Conservation (phyloP, 2,888 invertebrate genomes). For the Byasa hedistus region DNA sequence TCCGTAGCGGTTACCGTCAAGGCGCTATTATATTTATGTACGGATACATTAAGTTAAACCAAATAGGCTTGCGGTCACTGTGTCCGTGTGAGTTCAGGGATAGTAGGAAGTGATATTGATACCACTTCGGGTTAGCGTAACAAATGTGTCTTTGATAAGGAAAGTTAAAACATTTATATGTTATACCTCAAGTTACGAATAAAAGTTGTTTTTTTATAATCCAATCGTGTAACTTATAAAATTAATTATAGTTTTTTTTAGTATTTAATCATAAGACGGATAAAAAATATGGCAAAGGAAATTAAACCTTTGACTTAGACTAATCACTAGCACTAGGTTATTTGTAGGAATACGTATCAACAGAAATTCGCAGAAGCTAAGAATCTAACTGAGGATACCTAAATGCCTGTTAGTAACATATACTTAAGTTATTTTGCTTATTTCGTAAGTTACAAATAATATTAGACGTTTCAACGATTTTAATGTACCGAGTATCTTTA, state of each 20-base stretch:
- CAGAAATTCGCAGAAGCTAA: too few relatives aligned
- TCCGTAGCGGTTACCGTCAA: slow-evolving; percentile 33
- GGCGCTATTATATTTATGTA: slow-evolving; percentile 31
- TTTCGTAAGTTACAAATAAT: too few relatives aligned
- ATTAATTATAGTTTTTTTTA: background rate
- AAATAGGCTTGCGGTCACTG: slow-evolving; percentile 4
- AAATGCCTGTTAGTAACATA: too few relatives aligned
- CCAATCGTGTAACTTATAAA: background rate
- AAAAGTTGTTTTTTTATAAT: background rate
- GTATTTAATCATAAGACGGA: background rate
- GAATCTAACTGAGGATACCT: too few relatives aligned
- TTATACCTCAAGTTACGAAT: background rate
- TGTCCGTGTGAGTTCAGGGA: background rate
- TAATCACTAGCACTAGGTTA: background rate
- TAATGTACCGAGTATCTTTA: too few relatives aligned
- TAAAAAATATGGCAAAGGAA: background rate
- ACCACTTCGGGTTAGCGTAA: background rate
- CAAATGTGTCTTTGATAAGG: background rate
- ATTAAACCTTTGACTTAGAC: background rate
- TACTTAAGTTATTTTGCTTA: too few relatives aligned
- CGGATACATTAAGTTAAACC: slow-evolving; percentile 21
- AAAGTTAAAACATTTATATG: background rate
- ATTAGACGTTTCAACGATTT: too few relatives aligned
- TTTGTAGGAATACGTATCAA: too few relatives aligned
- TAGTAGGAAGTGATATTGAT: slow-evolving; percentile 3